Conservation (phyloP, 2,888 invertebrate species). For the Hypolimnas misippus region DNA sequence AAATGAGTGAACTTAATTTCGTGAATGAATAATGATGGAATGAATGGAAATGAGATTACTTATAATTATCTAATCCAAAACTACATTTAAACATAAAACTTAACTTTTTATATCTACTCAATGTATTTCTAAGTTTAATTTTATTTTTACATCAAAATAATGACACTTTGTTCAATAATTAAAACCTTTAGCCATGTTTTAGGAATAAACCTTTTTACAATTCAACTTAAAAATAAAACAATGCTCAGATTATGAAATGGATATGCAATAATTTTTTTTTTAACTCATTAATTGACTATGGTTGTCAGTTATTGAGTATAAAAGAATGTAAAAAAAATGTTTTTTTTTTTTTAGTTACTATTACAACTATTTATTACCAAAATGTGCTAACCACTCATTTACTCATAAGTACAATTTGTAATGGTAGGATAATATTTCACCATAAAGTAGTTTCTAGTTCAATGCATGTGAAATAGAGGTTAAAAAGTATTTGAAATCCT, state of each 20-base stretch:
- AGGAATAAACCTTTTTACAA: no score
- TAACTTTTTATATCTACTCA: background rate
- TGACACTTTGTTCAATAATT: background rate
- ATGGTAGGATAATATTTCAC: background rate
- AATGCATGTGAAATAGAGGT: background rate
- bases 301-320: no score
- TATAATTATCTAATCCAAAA: conserved; percentile 5
- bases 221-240: background rate
- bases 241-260: background rate
- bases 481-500: background rate
- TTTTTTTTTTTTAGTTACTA: background rate
- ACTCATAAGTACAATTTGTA: background rate
- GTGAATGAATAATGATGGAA: conserved; percentile 20
- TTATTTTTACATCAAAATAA: background rate
- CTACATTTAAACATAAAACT: conserved; percentile 3
- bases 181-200: background rate
- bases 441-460: background rate
- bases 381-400: background rate
- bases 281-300: no score
- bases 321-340: no score
- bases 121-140: background rate
- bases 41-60: conserved; percentile 16
- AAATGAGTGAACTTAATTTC: background rate
- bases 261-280: background rate
- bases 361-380: background rate